These are phyloP conservation scores for Plumapathes pennacea DNA, from an alignment of 92 coral and sea anemone species.

Conservation along the genomic window DNA sequence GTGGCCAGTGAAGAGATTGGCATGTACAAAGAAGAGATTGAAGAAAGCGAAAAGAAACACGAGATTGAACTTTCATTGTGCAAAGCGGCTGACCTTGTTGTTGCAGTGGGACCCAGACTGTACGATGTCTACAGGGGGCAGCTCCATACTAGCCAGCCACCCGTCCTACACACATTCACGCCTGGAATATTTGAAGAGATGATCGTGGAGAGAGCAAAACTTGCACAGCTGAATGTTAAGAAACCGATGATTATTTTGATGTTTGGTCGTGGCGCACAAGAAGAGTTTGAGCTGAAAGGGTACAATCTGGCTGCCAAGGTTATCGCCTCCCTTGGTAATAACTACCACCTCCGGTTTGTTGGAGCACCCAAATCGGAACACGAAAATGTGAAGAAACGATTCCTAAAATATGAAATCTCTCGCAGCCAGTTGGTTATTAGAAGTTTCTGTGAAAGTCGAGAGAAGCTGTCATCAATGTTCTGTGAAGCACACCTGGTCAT, in stretches of 20 bases:
- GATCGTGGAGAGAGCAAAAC: not conserved
- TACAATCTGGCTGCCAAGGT: conserved; percentile 2
- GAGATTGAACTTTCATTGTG: not conserved
- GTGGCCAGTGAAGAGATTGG: conserved; percentile 12
- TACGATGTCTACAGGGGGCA: not conserved
- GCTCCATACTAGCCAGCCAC: not conserved
- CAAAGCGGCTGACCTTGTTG: conserved; percentile 9
- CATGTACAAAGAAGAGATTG: conserved; percentile 9
- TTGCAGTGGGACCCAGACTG: conserved; percentile 15
- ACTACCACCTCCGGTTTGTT: conserved; percentile 1
- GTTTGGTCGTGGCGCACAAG: conserved; percentile 5
- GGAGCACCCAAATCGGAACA: conserved; percentile 8
- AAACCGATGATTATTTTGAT: not conserved
- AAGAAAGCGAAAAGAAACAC: conserved; percentile 1
- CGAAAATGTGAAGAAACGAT: too few species aligned
- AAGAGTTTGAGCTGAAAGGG: conserved; percentile 10
- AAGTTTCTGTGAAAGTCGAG: too few species aligned
- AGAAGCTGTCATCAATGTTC: too few species aligned
- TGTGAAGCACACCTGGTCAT: too few species aligned
- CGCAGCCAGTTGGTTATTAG: too few species aligned
- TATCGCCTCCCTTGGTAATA: not conserved
- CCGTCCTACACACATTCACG: not conserved
- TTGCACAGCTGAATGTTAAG: not conserved
- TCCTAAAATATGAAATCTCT: too few species aligned
- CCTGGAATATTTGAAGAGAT: conserved; percentile 11